Evolutionary conservation across 2,113 vertebrate species (phyloP).

Genomic region (Lepisosteus osseus): DNA sequence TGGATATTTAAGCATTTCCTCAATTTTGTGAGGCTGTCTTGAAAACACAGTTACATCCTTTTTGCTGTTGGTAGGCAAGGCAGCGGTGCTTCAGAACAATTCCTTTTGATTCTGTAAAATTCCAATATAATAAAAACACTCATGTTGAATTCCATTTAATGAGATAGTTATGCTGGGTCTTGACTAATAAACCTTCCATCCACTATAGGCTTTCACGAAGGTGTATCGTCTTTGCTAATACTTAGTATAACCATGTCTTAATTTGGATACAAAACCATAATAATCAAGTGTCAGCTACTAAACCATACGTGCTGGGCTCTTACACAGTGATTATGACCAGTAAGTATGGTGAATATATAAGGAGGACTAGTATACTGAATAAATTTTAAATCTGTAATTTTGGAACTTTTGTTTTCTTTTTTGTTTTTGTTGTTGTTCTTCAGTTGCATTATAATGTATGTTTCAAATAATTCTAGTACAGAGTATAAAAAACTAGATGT

Average conservation of each 20-base stretch:
- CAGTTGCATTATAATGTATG: conserved; percentile 85
- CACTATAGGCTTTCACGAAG: conserved; percentile 48
- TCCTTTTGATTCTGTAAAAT: conserved; percentile 52
- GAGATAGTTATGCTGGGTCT: conserved; percentile 51
- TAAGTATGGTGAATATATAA: conserved; percentile 63
- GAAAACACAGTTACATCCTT: conserved; percentile 70
- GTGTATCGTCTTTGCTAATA: conserved; percentile 56
- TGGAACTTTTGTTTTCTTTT: conserved; percentile 31
- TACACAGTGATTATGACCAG: conserved; percentile 49
- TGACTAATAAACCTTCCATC: conserved; percentile 57
- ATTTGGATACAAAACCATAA: conserved; percentile 57
- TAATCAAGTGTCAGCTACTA: conserved; percentile 60
- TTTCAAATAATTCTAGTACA: conserved; percentile 89
- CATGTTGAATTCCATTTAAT: conserved; percentile 57
- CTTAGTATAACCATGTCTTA: conserved; percentile 58
- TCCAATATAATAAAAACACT: conserved; percentile 41
- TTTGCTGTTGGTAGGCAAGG: conserved; percentile 78
- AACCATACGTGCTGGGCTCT: conserved; percentile 52
- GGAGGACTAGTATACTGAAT: conserved; percentile 67
- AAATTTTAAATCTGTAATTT: conserved; percentile 78
- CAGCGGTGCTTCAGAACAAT: conserved; percentile 73
- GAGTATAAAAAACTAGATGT: conserved; percentile 88
- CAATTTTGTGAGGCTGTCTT: conserved; percentile 92
- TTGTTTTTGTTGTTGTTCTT: conserved; percentile 66
- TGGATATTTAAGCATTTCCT: conserved; percentile 87